Evolutionary conservation across 1,140 invertebrate genomes (phyloP).

Genomic region (Drosophila asahinai): DNA sequence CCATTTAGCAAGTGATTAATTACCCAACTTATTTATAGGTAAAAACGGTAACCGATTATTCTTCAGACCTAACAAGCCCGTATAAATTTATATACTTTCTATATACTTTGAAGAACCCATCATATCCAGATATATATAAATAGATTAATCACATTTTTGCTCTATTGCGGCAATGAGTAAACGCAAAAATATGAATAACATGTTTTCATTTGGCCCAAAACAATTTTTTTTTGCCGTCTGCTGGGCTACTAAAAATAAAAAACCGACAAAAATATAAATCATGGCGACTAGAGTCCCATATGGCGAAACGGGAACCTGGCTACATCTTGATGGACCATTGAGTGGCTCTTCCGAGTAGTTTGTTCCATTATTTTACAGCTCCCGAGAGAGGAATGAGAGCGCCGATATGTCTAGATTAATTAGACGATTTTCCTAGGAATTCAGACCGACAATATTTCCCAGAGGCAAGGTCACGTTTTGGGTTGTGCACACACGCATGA

Average conservation of each 20-base stretch:
- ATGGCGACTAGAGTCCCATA: slow-evolving; percentile 55
- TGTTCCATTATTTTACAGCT: slow-evolving; percentile 39
- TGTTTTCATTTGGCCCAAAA: slow-evolving; percentile 64
- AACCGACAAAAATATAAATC: slow-evolving; percentile 61
- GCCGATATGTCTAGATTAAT: slow-evolving; percentile 35
- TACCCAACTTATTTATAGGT: neutral
- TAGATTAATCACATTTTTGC: slow-evolving; percentile 58
- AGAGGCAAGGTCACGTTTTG: slow-evolving; percentile 50
- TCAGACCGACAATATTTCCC: slow-evolving; percentile 25
- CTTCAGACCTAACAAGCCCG: neutral
- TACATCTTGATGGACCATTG: slow-evolving; percentile 10
- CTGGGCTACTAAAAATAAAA: slow-evolving; percentile 64
- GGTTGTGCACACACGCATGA: slow-evolving; percentile 41
- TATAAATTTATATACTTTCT: neutral
- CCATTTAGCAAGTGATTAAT: neutral
- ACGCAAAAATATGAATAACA: slow-evolving; percentile 69
- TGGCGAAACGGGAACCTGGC: slow-evolving; percentile 50
- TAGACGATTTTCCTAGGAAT: slow-evolving; percentile 24
- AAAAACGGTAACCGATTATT: neutral
- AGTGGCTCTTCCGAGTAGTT: slow-evolving; percentile 13
- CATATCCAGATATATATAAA: slow-evolving; percentile 8
- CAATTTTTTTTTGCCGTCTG: slow-evolving; percentile 13
- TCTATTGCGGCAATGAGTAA: slow-evolving; percentile 57
- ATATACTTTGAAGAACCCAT: slow-evolving; percentile 10
- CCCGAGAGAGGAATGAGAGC: neutral